phyloP scores from a whole-genome alignment of 2,113 vertebrate genomes.

The Petroica traversi region DNA sequence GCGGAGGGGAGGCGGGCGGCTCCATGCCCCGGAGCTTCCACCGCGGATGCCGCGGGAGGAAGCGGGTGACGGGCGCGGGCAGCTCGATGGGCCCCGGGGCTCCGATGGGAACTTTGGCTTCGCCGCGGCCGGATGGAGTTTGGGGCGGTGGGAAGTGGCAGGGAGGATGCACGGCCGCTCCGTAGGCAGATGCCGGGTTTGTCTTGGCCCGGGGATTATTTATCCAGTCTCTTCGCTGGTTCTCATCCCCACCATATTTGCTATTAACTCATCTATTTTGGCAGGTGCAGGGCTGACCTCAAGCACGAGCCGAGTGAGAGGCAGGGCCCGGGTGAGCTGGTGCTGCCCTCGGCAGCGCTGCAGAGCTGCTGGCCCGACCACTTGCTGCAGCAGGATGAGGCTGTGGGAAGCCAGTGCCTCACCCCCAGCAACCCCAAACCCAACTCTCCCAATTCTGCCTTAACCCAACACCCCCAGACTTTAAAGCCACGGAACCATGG shows the following conservation, averaged over 20 bases:
- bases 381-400: background rate
- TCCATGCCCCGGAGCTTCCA: background rate
- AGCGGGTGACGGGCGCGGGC: background rate
- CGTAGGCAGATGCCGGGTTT: conserved; percentile 43
- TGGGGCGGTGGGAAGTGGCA: background rate
- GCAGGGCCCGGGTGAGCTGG: background rate
- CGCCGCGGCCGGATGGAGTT: background rate
- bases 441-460: background rate
- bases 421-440: background rate
- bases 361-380: background rate
- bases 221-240: conserved; percentile 15
- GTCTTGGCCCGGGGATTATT: conserved; percentile 58
- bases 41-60: background rate
- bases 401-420: background rate
- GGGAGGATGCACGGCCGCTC: background rate
- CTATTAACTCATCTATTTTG: conserved; percentile 67
- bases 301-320: background rate
- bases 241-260: conserved; percentile 25
- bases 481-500: too few relatives aligned
- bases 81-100: background rate
- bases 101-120: background rate
- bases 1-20: background rate
- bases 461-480: background rate
- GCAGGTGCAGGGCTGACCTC: conserved; percentile 61
- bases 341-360: background rate